A percentile compares a stretch with the other conserved stretches of the same genome.
Evolutionary conservation across 2,888 invertebrate species (phyloP).

Genomic region (Heteropelma amictum): DNA sequence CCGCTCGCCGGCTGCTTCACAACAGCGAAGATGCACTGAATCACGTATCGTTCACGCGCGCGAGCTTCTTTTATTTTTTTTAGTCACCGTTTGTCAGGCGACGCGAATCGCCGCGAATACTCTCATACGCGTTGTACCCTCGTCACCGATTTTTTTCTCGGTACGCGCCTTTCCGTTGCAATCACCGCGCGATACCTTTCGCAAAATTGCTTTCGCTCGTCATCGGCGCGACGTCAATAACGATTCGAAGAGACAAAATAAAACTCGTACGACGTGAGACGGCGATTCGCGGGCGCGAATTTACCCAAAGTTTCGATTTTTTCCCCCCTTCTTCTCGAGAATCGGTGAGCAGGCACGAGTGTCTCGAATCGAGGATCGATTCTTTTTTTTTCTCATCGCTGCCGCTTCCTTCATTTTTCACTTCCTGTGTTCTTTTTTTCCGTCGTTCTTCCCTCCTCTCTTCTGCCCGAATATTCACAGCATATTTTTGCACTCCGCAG

Average conservation of each 20-base stretch:
- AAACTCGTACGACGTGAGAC: no score
- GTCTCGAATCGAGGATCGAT: neutral
- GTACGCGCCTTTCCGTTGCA: neutral
- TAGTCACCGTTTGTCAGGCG: conserved; percentile 54
- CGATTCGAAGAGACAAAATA: no score
- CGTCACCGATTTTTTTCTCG: neutral
- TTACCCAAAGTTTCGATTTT: no score
- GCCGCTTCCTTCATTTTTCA: conserved; percentile 2
- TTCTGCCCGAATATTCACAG: conserved; percentile 8
- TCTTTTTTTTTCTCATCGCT: neutral
- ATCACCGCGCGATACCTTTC: no score
- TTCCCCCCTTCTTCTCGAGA: no score
- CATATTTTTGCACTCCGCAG: conserved; percentile 72
- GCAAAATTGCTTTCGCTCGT: no score
- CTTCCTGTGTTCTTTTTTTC: neutral
- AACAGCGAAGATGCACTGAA: conserved; percentile 55
- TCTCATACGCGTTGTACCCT: conserved; percentile 20
- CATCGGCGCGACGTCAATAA: no score
- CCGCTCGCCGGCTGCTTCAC: conserved; percentile 36
- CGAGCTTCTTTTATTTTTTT: no score
- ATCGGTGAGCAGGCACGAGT: no score
- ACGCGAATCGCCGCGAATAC: conserved; percentile 36
- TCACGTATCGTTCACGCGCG: conserved; percentile 54
- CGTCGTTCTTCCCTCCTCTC: neutral
- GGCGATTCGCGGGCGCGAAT: no score